Conservation (phyloP, 2,113 vertebrate species). For the Delphinapterus leucas region DNA sequence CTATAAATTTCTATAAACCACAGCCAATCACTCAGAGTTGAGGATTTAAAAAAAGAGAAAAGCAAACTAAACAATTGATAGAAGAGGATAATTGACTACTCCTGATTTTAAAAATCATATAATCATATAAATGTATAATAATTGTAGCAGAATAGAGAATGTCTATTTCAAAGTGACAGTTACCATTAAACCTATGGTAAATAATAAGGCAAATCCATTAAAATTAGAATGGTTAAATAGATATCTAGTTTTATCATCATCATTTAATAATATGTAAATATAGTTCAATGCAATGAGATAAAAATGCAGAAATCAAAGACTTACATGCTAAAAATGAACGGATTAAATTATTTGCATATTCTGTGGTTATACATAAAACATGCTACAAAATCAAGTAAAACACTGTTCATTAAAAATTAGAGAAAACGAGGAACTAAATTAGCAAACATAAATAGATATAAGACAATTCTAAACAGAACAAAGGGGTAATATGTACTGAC, state of each 20-base stretch:
- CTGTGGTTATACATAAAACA: not conserved
- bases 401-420: not conserved
- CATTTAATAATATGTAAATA: conserved; percentile 6
- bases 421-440: not conserved
- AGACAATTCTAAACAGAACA: not conserved
- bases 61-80: not conserved
- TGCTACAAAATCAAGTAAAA: not conserved
- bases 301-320: not conserved
- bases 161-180: not conserved
- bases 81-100: not conserved
- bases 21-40: not conserved
- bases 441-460: not conserved
- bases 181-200: not conserved
- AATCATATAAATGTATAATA: not conserved
- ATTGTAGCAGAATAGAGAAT: not conserved
- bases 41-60: not conserved
- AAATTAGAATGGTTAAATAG: not conserved
- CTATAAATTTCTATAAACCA: not conserved
- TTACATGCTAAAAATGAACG: not conserved
- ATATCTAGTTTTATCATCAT: not conserved
- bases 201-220: not conserved
- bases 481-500: not conserved
- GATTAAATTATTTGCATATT: not conserved
- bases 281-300: not conserved
- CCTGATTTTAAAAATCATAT: not conserved